phyloP scores from a whole-genome alignment of 2,888 invertebrate species.

The Melieria omissa region DNA sequence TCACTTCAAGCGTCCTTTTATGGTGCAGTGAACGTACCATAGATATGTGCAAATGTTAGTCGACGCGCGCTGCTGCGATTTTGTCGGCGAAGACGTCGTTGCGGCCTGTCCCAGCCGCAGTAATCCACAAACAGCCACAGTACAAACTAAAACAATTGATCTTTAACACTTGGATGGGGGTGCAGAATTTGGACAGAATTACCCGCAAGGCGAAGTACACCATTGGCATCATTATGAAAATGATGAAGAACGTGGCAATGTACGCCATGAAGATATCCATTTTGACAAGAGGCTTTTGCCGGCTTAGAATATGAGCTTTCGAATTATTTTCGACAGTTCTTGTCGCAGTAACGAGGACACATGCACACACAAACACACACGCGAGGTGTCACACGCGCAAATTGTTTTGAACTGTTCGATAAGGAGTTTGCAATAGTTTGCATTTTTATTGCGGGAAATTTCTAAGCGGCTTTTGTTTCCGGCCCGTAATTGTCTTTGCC shows the following conservation, averaged over 20 bases:
- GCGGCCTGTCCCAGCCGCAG: constrained; percentile 36
- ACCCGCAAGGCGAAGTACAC: constrained; percentile 48
- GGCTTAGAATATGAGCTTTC: neutral
- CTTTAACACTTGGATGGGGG: neutral
- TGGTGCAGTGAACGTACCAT: constrained; percentile 28
- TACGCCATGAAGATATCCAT: constrained; percentile 47
- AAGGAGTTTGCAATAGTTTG: too few relatives aligned
- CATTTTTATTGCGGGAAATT: too few relatives aligned
- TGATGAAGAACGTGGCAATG: constrained; percentile 44
- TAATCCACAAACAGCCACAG: constrained; percentile 47
- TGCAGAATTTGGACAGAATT: constrained; percentile 1
- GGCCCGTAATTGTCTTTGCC: too few relatives aligned
- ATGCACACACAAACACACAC: too few relatives aligned
- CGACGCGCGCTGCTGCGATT: constrained; percentile 10
- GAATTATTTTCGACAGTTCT: too few relatives aligned
- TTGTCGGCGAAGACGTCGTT: constrained; percentile 14
- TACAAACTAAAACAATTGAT: constrained; percentile 43
- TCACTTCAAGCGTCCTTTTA: too few relatives aligned
- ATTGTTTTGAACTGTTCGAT: too few relatives aligned
- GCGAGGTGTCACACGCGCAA: too few relatives aligned
- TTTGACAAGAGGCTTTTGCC: constrained; percentile 2
- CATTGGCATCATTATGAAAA: constrained; percentile 50
- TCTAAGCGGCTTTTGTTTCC: too few relatives aligned
- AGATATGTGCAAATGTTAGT: constrained; percentile 1
- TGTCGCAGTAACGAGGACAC: too few relatives aligned